Evolutionary conservation across 2,888 invertebrate species (phyloP), one percentile per base, ranked within the genome.

Genomic region (Pachycephus smyrnensis): DNA sequence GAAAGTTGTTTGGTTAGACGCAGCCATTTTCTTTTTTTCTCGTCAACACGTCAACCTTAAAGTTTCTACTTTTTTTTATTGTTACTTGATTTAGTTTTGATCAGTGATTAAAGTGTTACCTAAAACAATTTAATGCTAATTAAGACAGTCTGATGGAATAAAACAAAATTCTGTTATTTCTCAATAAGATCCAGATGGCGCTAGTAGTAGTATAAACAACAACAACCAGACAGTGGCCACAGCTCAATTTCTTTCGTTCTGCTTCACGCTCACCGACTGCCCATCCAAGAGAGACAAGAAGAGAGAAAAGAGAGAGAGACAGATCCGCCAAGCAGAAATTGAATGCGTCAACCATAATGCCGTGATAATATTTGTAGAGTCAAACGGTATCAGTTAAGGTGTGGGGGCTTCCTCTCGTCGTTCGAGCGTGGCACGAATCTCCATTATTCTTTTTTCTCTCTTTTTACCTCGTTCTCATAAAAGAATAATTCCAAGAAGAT

Each of bases 401-500:
- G 68, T 68, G n/a, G 40, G 40, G 40, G 40, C 15, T 40, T 40
- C 40, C 15, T 40, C 15, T 40, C 40, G 40, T 32, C 69, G 69
- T 69, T 69, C 69, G 69, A 33, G 36, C 73, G 73, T 36, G 73
- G 15, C 71, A 12, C 31, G 31, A 30, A 30, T 69, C 71, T 11
- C 32, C 15, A 4, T n/a, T 4, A 12, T 31, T 11, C 71, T 3
- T 32, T 69, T 69, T 69, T 15, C n/a, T 69, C 11, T 69, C 6
- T 69, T 32, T 69, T 32, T 69, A 69, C 32, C 71, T 30, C 71
- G n/a, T 32, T 35, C 73, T 15, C 31, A 35, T 32, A 73, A 36
- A 32, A 32, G 73, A n/a, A 73, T n/a, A 32, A 73, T 73, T 73
- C 73, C 73, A 11, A 15, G 36, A 73, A 35, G 36, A 73, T 73